A percentile compares a stretch with the other conserved stretches of the same genome.
Conservation (phyloP, 2,113 vertebrate genomes). For the Nannospalax galili region DNA sequence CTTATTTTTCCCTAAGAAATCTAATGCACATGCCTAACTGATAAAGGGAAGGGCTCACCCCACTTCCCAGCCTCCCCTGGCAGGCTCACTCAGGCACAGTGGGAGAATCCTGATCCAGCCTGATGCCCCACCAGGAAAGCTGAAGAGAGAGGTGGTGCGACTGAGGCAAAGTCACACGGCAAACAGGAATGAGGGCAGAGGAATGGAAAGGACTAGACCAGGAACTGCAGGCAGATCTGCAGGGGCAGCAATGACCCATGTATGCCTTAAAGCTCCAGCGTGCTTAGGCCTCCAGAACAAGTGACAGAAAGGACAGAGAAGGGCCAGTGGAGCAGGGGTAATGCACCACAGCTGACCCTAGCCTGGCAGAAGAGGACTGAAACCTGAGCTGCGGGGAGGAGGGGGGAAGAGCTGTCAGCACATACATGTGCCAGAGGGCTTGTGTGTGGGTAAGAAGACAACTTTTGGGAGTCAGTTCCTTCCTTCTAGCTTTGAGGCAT, state of each 20-base stretch:
- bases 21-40: neutral
- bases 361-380: too few relatives aligned
- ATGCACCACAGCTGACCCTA: accelerated
- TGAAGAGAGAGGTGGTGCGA: neutral
- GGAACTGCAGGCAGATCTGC: neutral
- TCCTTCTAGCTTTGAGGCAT: neutral
- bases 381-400: neutral
- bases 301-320: neutral
- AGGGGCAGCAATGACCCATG: neutral
- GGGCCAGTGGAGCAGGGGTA: accelerated
- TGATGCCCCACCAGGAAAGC: neutral
- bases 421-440: neutral
- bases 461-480: neutral
- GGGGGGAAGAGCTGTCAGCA: too few relatives aligned
- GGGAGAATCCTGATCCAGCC: neutral
- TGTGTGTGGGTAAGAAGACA: neutral
- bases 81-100: neutral
- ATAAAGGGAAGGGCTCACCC: neutral
- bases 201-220: neutral
- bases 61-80: neutral
- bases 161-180: neutral
- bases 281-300: neutral
- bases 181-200: neutral
- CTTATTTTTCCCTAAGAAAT: neutral
- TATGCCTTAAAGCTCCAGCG: neutral